Conservation (phyloP, 2,113 vertebrate species). For the Rattus rattus region DNA sequence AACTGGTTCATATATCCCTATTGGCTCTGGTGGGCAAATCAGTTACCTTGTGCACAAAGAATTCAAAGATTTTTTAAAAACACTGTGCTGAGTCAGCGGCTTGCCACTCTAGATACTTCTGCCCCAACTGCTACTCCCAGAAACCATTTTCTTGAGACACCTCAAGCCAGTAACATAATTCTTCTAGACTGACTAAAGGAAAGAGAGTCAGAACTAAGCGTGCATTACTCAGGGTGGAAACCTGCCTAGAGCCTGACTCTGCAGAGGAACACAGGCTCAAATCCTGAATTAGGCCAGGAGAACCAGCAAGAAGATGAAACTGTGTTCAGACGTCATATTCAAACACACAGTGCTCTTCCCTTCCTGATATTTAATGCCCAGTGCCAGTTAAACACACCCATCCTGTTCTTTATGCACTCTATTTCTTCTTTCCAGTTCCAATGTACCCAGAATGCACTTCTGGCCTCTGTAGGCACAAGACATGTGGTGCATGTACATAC, state of each 20-base stretch:
- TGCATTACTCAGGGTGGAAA: background rate
- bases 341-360: background rate
- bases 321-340: background rate
- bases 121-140: background rate
- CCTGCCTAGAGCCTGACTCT: background rate
- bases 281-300: no score
- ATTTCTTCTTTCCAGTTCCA: background rate
- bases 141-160: background rate
- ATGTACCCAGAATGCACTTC: background rate
- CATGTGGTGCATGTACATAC: background rate
- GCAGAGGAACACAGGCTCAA: background rate
- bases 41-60: background rate
- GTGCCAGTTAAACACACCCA: background rate
- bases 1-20: background rate
- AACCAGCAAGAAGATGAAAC: background rate
- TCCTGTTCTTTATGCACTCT: background rate
- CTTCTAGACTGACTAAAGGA: background rate
- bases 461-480: background rate
- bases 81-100: background rate
- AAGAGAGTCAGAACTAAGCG: background rate
- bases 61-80: background rate
- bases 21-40: background rate
- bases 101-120: background rate
- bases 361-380: background rate
- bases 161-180: background rate